These are phyloP conservation scores for Cyprichromis sp. DNA, from an alignment of 2,113 vertebrate genomes.

Conservation along the genomic window DNA sequence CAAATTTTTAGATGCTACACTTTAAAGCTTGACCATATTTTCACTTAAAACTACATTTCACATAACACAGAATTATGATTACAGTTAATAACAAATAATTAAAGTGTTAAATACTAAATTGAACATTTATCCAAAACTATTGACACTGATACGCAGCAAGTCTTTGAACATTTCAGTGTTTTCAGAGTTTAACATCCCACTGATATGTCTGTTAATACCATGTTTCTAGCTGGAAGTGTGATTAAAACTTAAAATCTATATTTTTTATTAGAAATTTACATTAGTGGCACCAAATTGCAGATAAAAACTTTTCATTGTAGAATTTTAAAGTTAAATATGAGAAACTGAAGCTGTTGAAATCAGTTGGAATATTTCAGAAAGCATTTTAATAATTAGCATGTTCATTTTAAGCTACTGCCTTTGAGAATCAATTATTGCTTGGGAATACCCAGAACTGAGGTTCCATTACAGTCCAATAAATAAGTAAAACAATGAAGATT, in stretches of 20 bases:
- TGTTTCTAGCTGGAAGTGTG: not conserved
- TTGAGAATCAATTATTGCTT: conserved; percentile 32
- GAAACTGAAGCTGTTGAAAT: not conserved
- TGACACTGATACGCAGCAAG: not conserved
- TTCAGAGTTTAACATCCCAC: not conserved
- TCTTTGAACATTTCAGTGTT: not conserved
- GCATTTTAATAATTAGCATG: not conserved
- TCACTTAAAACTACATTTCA: not conserved
- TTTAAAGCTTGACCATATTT: not conserved
- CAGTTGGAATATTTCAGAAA: not conserved
- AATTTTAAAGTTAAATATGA: not conserved
- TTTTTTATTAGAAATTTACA: not conserved
- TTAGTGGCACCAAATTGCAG: not conserved
- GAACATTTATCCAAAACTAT: not conserved
- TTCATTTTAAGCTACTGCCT: conserved; percentile 25
- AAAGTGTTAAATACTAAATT: not conserved
- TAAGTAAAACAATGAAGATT: conserved; percentile 57
- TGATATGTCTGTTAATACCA: not conserved
- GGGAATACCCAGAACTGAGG: conserved; percentile 17
- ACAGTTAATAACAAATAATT: not conserved
- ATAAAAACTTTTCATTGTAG: conserved; percentile 1
- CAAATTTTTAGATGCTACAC: not conserved
- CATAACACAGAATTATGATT: not conserved
- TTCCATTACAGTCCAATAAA: conserved; percentile 59
- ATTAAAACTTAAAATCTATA: conserved; percentile 7